These are phyloP conservation scores for Silurus lanzhouensis DNA, from an alignment of 2,797 vertebrate genomes.

Conservation along the genomic window DNA sequence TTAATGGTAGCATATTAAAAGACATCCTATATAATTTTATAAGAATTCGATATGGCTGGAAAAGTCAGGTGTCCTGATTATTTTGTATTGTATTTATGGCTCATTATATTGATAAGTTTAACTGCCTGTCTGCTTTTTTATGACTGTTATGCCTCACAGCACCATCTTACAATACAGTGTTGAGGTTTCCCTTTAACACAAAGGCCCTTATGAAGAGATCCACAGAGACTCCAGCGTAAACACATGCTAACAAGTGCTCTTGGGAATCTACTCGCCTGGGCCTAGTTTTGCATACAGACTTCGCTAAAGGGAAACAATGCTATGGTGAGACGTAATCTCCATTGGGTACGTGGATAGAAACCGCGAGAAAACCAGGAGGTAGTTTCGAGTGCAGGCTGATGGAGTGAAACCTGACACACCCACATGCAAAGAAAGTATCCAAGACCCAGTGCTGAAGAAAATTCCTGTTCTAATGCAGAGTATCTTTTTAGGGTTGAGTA, in stretches of 20 bases:
- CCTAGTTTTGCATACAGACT: background rate
- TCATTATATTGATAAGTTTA: no score
- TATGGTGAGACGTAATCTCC: background rate
- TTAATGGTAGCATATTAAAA: no score
- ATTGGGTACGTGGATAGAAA: constrained; percentile 6
- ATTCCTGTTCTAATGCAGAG: background rate
- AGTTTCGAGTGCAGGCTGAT: background rate
- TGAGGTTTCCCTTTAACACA: background rate
- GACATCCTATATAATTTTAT: no score
- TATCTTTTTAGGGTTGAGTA: constrained; percentile 4
- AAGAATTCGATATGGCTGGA: no score
- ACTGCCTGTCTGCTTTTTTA: background rate
- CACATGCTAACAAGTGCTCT: constrained; percentile 34
- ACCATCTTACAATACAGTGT: constrained; percentile 10
- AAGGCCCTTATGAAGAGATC: constrained; percentile 6
- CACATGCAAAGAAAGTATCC: background rate
- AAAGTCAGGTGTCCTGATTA: no score
- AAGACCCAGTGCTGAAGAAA: background rate
- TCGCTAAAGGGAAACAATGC: background rate
- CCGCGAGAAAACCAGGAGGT: constrained; percentile 14
- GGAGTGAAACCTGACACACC: constrained; percentile 19
- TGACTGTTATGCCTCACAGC: background rate
- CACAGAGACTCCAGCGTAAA: constrained; percentile 8
- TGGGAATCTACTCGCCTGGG: constrained; percentile 34
- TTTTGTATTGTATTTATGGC: no score